A percentile compares a stretch with the other conserved stretches of the same genome.
Evolutionary conservation across 1,140 invertebrate genomes (phyloP).

Genomic region (Drosophila mauritiana): DNA sequence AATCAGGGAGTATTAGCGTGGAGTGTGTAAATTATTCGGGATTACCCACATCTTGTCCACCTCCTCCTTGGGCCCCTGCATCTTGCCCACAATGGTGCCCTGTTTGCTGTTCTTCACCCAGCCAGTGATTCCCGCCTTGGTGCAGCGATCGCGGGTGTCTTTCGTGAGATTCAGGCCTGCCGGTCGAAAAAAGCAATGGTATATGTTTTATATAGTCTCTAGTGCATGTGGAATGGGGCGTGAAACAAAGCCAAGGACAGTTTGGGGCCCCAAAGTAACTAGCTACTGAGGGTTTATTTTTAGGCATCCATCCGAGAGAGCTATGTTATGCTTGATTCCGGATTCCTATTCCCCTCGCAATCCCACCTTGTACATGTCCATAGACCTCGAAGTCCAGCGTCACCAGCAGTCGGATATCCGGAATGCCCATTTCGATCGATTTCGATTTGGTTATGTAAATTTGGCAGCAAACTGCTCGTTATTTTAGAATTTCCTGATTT

Average conservation of each 20-base stretch:
- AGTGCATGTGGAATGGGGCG: slow-evolving; percentile 26
- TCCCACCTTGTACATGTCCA: slow-evolving; percentile 93
- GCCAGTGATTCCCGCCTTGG: slow-evolving; percentile 90
- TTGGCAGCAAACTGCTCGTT: slow-evolving; percentile 1
- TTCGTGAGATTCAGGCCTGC: slow-evolving; percentile 94
- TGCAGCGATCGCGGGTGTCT: slow-evolving; percentile 92
- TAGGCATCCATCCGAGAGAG: slow-evolving; percentile 16
- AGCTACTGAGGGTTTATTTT: slow-evolving; percentile 58
- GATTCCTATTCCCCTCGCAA: background rate
- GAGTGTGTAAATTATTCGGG: too few relatives aligned
- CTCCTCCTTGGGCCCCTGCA: slow-evolving; percentile 91
- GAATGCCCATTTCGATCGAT: slow-evolving; percentile 85
- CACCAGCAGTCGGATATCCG: slow-evolving; percentile 87
- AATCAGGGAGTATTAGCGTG: background rate
- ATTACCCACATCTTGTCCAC: slow-evolving; percentile 94
- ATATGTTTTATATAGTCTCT: slow-evolving; percentile 31
- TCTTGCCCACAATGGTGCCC: slow-evolving; percentile 93
- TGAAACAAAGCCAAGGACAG: slow-evolving; percentile 65
- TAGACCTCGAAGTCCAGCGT: slow-evolving; percentile 95
- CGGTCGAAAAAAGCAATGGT: slow-evolving; percentile 51
- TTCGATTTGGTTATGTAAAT: slow-evolving; percentile 40
- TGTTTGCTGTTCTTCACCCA: slow-evolving; percentile 96
- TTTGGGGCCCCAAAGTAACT: slow-evolving; percentile 36
- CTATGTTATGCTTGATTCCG: background rate
- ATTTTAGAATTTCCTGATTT: slow-evolving; percentile 33